Percentiles rank a stretch among this genome's conserved stretches.
phyloP scores from a whole-genome alignment of 1,140 invertebrate species.

The Yoshiicerus persimilis region DNA sequence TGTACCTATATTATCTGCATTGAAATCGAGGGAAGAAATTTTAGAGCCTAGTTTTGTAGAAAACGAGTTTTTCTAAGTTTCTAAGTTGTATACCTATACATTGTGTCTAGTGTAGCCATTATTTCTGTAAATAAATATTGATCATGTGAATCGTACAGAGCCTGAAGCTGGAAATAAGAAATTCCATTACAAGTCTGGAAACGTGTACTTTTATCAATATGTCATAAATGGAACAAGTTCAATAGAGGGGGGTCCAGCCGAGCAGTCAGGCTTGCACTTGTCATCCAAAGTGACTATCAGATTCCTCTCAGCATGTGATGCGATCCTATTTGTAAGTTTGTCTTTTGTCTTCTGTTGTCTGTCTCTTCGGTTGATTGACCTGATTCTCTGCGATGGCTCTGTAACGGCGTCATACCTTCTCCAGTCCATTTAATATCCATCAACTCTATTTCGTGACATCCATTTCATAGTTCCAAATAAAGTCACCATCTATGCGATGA shows the following conservation, averaged over 20 bases:
- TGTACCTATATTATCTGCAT: too few species aligned
- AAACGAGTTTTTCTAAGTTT: too few species aligned
- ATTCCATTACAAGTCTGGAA: conserved; percentile 62
- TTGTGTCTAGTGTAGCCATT: too few species aligned
- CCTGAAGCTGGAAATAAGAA: conserved; percentile 54
- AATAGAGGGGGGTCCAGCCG: conserved; percentile 67
- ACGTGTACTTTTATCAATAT: conserved; percentile 67
- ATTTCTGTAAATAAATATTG: too few species aligned
- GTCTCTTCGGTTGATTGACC: not conserved
- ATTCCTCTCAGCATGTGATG: conserved; percentile 64
- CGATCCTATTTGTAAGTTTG: conserved; percentile 58
- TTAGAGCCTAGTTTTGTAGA: too few species aligned
- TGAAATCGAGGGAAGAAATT: too few species aligned
- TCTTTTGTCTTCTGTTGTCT: not conserved
- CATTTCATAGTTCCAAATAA: not conserved
- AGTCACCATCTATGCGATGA: not conserved
- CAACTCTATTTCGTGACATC: not conserved
- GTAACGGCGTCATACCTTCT: not conserved
- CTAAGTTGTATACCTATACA: too few species aligned
- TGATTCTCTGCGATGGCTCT: not conserved
- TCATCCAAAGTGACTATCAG: conserved; percentile 59
- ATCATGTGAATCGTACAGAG: not conserved
- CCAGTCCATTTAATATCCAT: not conserved
- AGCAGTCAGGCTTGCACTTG: conserved; percentile 65
- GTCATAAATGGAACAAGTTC: conserved; percentile 63